Percentiles rank a stretch among this genome's conserved stretches.
Conservation (phyloP, 1,140 invertebrate genomes). For the Metopolophium dirhodum region DNA sequence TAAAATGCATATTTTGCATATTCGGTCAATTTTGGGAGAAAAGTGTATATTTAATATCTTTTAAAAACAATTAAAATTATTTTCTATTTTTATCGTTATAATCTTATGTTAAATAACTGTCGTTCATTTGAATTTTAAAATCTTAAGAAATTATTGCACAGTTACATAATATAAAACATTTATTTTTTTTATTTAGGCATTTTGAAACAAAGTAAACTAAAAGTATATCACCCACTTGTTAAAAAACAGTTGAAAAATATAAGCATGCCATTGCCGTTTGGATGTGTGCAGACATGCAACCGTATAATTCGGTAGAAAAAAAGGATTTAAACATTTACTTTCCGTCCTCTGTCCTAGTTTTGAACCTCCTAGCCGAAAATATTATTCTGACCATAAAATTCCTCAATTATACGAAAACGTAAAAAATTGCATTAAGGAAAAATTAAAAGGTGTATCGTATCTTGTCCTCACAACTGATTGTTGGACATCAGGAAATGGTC, state of each 20-base stretch:
- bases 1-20: too few relatives aligned
- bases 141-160: too few relatives aligned
- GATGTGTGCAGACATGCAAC: not conserved
- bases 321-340: not conserved
- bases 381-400: conserved; percentile 2
- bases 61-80: too few relatives aligned
- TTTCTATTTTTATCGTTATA: too few relatives aligned
- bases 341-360: not conserved
- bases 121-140: too few relatives aligned
- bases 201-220: not conserved
- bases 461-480: not conserved
- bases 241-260: not conserved
- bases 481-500: not conserved
- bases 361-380: not conserved
- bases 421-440: not conserved
- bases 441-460: not conserved
- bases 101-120: too few relatives aligned
- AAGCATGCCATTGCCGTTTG: not conserved
- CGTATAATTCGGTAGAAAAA: not conserved
- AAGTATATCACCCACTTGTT: not conserved
- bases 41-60: too few relatives aligned
- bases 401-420: not conserved
- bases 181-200: not conserved
- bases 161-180: too few relatives aligned
- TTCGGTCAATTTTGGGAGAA: too few relatives aligned